Conservation (phyloP, 2,797 vertebrate species). For the Rhinella marina region DNA sequence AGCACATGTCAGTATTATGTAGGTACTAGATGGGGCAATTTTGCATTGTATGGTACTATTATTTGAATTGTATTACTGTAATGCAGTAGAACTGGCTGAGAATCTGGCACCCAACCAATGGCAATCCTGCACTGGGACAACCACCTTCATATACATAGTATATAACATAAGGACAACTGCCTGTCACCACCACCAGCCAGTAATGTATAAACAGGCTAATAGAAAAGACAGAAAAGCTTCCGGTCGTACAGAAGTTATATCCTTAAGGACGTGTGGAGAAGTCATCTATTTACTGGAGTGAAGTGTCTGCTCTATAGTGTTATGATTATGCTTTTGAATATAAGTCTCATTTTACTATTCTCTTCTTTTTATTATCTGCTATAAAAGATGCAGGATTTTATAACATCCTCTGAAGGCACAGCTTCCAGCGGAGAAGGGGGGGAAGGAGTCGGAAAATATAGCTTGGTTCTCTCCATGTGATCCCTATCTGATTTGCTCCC, state of each 20-base stretch:
- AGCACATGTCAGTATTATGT: neutral
- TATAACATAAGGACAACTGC: neutral
- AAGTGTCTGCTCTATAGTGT: conserved; percentile 24
- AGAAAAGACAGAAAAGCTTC: neutral
- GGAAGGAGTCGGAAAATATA: neutral
- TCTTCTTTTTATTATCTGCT: conserved; percentile 52
- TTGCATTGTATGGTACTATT: neutral
- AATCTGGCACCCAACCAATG: neutral
- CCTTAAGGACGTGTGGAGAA: neutral
- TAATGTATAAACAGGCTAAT: neutral
- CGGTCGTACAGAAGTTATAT: neutral
- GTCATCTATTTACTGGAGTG: conserved; percentile 35
- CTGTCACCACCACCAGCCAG: neutral
- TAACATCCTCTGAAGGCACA: neutral
- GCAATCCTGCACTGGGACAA: neutral
- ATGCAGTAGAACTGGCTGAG: neutral
- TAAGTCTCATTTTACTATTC: conserved; percentile 44
- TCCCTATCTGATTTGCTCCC: conserved; percentile 34
- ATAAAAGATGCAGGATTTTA: conserved; percentile 57
- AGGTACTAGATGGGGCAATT: neutral
- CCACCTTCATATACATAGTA: neutral
- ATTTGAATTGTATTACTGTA: neutral
- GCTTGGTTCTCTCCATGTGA: conserved; percentile 21
- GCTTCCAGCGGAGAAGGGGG: neutral
- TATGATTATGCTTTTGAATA: conserved; percentile 41